Conservation (phyloP, 2,888 invertebrate genomes). For the Amblyjoppa fuscipennis region DNA sequence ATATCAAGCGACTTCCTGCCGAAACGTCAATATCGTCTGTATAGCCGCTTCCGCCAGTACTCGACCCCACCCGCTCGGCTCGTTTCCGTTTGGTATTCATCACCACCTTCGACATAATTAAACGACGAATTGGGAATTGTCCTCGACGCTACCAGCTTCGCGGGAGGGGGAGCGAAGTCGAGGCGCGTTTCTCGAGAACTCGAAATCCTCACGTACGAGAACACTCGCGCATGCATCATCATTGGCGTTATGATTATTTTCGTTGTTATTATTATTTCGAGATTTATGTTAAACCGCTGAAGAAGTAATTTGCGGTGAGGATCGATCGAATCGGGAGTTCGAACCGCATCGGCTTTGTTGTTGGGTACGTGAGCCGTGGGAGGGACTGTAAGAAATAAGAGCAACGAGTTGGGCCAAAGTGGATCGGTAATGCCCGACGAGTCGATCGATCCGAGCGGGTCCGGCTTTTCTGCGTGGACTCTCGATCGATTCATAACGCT, state of each 20-base stretch:
- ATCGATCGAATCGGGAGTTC: slow-evolving; percentile 47
- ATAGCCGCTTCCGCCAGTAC: slow-evolving; percentile 73
- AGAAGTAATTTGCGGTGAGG: slow-evolving; percentile 49
- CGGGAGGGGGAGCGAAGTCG: not conserved
- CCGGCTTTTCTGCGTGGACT: slow-evolving; percentile 22
- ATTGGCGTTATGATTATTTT: not conserved
- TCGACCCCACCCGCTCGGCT: slow-evolving; percentile 57
- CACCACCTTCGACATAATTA: slow-evolving; percentile 62
- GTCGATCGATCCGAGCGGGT: slow-evolving; percentile 39
- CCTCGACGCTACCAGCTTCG: not conserved
- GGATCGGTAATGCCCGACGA: slow-evolving; percentile 24
- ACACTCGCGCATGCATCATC: not conserved
- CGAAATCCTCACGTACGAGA: not conserved
- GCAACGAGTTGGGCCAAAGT: slow-evolving; percentile 33
- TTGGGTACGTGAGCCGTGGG: slow-evolving; percentile 35
- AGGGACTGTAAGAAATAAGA: slow-evolving; percentile 9
- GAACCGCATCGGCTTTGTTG: slow-evolving; percentile 33
- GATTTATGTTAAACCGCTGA: slow-evolving; percentile 14
- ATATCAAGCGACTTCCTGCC: slow-evolving; percentile 79
- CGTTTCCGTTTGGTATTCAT: slow-evolving; percentile 64
- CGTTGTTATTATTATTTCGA: slow-evolving; percentile 16
- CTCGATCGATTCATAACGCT: slow-evolving; percentile 40
- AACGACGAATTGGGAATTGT: slow-evolving; percentile 65
- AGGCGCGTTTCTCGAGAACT: not conserved
- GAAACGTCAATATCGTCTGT: slow-evolving; percentile 76